Percentiles rank a stretch among this genome's conserved stretches.
These are phyloP conservation scores for Melinaea menophilus DNA, from an alignment of 2,888 invertebrate species.

Conservation along the genomic window DNA sequence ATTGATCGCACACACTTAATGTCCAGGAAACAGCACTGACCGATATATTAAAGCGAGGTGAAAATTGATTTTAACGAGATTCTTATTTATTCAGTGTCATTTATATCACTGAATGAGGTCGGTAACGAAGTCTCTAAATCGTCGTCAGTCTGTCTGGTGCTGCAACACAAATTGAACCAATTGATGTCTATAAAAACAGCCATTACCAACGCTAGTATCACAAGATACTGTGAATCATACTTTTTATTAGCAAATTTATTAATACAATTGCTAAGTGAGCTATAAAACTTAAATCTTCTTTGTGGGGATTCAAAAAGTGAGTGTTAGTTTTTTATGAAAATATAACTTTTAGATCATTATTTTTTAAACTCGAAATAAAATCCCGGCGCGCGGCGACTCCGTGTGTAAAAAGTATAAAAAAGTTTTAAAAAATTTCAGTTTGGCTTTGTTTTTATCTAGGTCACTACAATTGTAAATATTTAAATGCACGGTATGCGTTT, in stretches of 20 bases:
- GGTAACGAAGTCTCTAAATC: constrained; percentile 42
- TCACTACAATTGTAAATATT: too few species aligned
- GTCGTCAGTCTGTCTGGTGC: constrained; percentile 54
- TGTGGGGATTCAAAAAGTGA: neutral
- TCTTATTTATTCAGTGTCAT: constrained; percentile 1
- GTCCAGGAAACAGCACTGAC: neutral
- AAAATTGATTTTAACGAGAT: neutral
- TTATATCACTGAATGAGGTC: constrained; percentile 17
- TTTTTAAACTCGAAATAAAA: too few species aligned
- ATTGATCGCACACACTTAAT: neutral
- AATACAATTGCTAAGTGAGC: neutral
- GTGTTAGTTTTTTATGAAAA: too few species aligned
- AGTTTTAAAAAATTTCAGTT: too few species aligned
- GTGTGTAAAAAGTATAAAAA: too few species aligned
- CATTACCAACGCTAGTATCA: constrained; percentile 22
- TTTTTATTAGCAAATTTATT: neutral
- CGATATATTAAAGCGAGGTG: neutral
- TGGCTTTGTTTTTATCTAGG: too few species aligned
- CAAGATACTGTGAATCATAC: constrained; percentile 6
- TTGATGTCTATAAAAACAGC: constrained; percentile 36
- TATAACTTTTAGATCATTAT: too few species aligned
- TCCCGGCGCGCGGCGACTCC: too few species aligned
- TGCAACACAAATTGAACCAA: constrained; percentile 60
- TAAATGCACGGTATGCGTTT: too few species aligned
- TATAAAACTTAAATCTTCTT: neutral